Evolutionary conservation across 2,888 invertebrate species (phyloP), one percentile per base, ranked within the genome.

Genomic region (Eristalinus aeneus): DNA sequence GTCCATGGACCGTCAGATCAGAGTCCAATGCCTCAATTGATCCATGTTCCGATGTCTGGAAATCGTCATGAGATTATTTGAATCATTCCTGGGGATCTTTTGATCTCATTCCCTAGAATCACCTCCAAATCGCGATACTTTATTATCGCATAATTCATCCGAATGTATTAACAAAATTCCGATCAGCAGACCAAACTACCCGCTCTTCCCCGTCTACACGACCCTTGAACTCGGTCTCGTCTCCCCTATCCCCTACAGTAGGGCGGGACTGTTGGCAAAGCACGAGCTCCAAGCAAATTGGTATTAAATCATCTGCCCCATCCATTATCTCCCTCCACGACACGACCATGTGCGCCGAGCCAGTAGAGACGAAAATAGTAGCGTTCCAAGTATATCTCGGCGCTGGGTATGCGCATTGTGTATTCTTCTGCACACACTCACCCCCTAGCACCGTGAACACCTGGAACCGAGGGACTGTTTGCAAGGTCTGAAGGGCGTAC

Each of bases 181-280:
- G 46, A 56, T 54, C 20, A 11, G 5, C 20, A 34, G 11, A 27
- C 31, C 27, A 27, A 5, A 27, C 10, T 8, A 12, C n/a, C 12
- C 34, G 1, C 8, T n/a, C n/a, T n/a, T n/a, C 34, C n/a, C 20
- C 9, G 31, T 16, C 10, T 23, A 32, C 31, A 22, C 22, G 34
- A 54, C 67, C 68, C 68, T 68, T 56, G 54, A 68, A 54, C 67
- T 31, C 31, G 32, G 20, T 22, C 27, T 20, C 54, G n/a, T 34
- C 68, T 16, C 22, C 56, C 46, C 46, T 16, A n/a, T n/a, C n/a
- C n/a, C n/a, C n/a, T 16, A 46, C 46, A 16, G 2, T 16, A 46
- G 68, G 54, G 20, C 10, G 34, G 22, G 34, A 56, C 12, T 11
- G n/a, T 65, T 34, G 54, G 54, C 16, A 65, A 53, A 46, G 27